Evolutionary conservation across 1,140 invertebrate genomes (phyloP).

Genomic region (Leptinotarsa lineolata): DNA sequence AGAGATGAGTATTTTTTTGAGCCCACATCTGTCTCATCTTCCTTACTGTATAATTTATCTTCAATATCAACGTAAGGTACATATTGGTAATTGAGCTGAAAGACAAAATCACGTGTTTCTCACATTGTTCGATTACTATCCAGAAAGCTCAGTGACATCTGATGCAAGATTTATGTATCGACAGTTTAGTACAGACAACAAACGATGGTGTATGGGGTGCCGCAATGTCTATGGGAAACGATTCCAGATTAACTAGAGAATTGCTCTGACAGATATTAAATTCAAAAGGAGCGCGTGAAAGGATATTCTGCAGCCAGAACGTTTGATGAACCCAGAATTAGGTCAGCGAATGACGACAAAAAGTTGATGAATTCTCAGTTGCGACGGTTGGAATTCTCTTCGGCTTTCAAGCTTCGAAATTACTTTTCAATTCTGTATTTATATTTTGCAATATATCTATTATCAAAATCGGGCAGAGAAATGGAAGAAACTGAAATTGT

Average conservation of each 20-base stretch:
- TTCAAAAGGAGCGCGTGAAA: neutral
- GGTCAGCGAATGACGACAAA: neutral
- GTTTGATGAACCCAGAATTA: neutral
- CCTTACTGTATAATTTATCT: too few species aligned
- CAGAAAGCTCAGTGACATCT: neutral
- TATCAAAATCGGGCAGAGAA: too few species aligned
- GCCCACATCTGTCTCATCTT: too few species aligned
- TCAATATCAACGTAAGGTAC: too few species aligned
- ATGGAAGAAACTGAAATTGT: too few species aligned
- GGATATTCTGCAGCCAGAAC: neutral
- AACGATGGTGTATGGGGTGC: neutral
- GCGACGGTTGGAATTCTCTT: neutral
- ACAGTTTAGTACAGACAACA: neutral
- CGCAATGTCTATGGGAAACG: neutral
- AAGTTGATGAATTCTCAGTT: neutral
- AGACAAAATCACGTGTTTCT: neutral
- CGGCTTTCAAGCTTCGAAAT: neutral
- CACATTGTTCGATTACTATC: neutral
- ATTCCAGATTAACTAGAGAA: neutral
- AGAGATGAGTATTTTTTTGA: too few species aligned
- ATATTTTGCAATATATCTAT: too few species aligned
- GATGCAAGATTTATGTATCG: neutral
- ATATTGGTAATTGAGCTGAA: too few species aligned
- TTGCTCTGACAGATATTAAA: conserved; percentile 3
- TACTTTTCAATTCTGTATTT: too few species aligned